Percentiles rank a stretch among this genome's conserved stretches.
These are phyloP conservation scores for Drosophila picticornis DNA, from an alignment of 2,888 invertebrate species.

Conservation along the genomic window DNA sequence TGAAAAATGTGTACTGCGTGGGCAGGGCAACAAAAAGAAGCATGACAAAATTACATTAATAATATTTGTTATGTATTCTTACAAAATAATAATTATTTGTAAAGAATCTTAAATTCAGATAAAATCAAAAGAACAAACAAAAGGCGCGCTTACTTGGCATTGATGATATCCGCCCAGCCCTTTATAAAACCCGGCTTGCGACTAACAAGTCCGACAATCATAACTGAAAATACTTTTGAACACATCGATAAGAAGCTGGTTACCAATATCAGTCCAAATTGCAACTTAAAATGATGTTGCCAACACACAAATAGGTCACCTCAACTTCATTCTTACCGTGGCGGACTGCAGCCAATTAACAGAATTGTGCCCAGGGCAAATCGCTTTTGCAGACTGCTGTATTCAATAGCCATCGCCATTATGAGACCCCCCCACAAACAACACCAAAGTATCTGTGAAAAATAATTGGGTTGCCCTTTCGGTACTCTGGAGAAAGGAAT, in stretches of 20 bases:
- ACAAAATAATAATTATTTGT: not conserved
- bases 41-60: constrained; percentile 91
- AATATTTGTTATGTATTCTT: too few species aligned
- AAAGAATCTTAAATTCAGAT: not conserved
- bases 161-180: constrained; percentile 90
- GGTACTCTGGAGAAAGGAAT: constrained; percentile 65
- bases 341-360: constrained; percentile 89
- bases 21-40: constrained; percentile 92
- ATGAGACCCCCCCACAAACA: constrained; percentile 94
- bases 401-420: constrained; percentile 95
- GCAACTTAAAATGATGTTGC: constrained; percentile 52
- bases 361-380: constrained; percentile 93
- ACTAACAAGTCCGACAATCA: constrained; percentile 93
- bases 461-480: constrained; percentile 89
- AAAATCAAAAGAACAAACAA: not conserved
- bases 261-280: constrained; percentile 91
- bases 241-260: constrained; percentile 96
- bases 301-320: not conserved
- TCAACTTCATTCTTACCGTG: constrained; percentile 85
- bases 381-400: constrained; percentile 93
- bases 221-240: constrained; percentile 89
- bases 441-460: constrained; percentile 92
- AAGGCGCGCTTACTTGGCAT: constrained; percentile 46
- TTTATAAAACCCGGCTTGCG: constrained; percentile 92
- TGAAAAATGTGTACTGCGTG: constrained; percentile 89